These are phyloP conservation scores for Tenthredo distinguenda DNA, from an alignment of 2,888 invertebrate species.

Conservation along the genomic window DNA sequence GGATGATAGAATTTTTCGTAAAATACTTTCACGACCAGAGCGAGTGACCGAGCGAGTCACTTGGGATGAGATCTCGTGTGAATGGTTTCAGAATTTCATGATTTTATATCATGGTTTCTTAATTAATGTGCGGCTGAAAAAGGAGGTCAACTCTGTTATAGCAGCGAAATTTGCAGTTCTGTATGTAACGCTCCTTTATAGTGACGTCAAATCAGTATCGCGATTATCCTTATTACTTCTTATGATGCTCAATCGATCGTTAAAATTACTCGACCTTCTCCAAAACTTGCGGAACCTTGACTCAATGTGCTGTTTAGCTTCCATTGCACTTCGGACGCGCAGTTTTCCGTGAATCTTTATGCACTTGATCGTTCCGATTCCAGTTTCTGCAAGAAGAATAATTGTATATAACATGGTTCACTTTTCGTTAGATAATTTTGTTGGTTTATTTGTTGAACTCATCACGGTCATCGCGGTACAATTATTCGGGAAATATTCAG, in stretches of 20 bases:
- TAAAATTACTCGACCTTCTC: constrained; percentile 2
- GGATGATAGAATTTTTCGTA: not conserved
- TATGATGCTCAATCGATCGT: not conserved
- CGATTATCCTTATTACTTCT: not conserved
- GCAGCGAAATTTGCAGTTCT: not conserved
- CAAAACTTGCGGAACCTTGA: not conserved
- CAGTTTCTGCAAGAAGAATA: not conserved
- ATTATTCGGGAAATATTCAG: not conserved
- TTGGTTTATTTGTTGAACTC: not conserved
- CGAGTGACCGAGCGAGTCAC: not conserved
- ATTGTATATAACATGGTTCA: not conserved
- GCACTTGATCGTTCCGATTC: not conserved
- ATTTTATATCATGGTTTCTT: not conserved
- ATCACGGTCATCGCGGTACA: not conserved
- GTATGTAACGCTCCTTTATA: not conserved
- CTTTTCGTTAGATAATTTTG: not conserved
- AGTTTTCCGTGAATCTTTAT: not conserved
- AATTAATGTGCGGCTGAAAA: not conserved
- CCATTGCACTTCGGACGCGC: not conserved
- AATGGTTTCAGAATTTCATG: not conserved
- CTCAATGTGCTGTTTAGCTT: not conserved
- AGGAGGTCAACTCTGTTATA: constrained; percentile 14
- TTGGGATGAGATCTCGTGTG: not conserved
- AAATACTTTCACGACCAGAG: not conserved
- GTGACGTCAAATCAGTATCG: not conserved